Conservation (phyloP, 2,797 vertebrate genomes). For the Hafferia zeledoni region DNA sequence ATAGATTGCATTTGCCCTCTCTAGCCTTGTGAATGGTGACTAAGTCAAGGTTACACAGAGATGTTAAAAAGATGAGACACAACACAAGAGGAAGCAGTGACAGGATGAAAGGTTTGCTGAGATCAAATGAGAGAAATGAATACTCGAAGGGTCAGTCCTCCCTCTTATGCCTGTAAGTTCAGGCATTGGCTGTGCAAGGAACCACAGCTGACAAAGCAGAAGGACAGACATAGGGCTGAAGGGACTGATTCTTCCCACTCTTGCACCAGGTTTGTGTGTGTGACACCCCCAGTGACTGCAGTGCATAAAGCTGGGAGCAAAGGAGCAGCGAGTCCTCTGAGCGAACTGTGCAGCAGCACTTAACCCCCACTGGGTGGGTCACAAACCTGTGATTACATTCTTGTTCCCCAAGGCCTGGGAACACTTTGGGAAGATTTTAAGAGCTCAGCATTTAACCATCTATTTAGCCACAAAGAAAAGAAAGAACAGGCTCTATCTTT, state of each 20-base stretch:
- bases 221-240: neutral
- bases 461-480: neutral
- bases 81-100: slow-evolving; percentile 36
- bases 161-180: slow-evolving; percentile 28
- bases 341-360: neutral
- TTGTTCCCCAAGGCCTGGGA: neutral
- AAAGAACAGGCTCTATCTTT: neutral
- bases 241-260: slow-evolving; percentile 7
- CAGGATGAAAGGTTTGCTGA: slow-evolving; percentile 54
- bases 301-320: slow-evolving; percentile 38
- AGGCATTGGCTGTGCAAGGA: slow-evolving; percentile 31
- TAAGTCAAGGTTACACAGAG: slow-evolving; percentile 18
- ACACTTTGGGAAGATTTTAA: slow-evolving; percentile 6
- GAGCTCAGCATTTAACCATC: neutral
- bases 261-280: neutral
- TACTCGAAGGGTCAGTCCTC: slow-evolving; percentile 62
- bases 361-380: slow-evolving; percentile 23
- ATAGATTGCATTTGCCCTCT: slow-evolving; percentile 28
- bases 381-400: slow-evolving; percentile 10
- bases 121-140: slow-evolving; percentile 62
- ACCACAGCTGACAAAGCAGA: slow-evolving; percentile 33
- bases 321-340: slow-evolving; percentile 33
- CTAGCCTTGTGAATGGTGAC: slow-evolving; percentile 31
- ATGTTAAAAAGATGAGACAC: slow-evolving; percentile 41
- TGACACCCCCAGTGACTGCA: neutral